A percentile compares a stretch with the other conserved stretches of the same genome.
These are phyloP conservation scores for Xiphorhynchus erythropygius DNA, from an alignment of 2,797 vertebrate genomes.

Conservation along the genomic window DNA sequence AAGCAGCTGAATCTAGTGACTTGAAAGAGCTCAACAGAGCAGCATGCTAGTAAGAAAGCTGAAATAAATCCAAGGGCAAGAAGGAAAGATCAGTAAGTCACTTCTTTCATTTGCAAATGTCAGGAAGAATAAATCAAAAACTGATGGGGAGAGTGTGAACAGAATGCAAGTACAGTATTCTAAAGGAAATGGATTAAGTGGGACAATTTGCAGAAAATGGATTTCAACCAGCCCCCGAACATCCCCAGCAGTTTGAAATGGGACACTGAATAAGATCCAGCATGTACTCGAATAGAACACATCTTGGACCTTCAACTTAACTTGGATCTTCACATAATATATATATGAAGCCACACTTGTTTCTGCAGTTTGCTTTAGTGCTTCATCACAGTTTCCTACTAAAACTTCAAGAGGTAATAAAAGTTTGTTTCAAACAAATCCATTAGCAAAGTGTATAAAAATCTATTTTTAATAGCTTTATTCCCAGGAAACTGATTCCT, in stretches of 20 bases:
- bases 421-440: not conserved
- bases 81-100: not conserved
- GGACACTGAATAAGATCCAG: not conserved
- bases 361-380: not conserved
- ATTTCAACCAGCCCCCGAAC: slow-evolving; percentile 2
- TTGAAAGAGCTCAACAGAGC: not conserved
- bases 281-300: not conserved
- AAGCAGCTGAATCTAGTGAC: not conserved
- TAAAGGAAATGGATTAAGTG: slow-evolving; percentile 5
- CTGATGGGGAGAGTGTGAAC: not conserved
- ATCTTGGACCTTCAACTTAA: not conserved
- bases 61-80: slow-evolving; percentile 29
- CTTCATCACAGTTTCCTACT: not conserved
- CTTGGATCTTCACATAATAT: not conserved
- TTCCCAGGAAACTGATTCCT: not conserved
- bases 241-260: slow-evolving; percentile 10
- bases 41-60: not conserved
- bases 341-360: not conserved
- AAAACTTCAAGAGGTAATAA: not conserved
- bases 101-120: not conserved
- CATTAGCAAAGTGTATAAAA: not conserved
- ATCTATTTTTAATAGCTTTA: not conserved
- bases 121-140: slow-evolving; percentile 47
- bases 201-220: slow-evolving; percentile 17
- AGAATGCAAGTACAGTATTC: not conserved